Percentiles rank a stretch among this genome's conserved stretches.
phyloP scores from a whole-genome alignment of 2,797 vertebrate species.

The Lepidocolaptes lacrymiger region DNA sequence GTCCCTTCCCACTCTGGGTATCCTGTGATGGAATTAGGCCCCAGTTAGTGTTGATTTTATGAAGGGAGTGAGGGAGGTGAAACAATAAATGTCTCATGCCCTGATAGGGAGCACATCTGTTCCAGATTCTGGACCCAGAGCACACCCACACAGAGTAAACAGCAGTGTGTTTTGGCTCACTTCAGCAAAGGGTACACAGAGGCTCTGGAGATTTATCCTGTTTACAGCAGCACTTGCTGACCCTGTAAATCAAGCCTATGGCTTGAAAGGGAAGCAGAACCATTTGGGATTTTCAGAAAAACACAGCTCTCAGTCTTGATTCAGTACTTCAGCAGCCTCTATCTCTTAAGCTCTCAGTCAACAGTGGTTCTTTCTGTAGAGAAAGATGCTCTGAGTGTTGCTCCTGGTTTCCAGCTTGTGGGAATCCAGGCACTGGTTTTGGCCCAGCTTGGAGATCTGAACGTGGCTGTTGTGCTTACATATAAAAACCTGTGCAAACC shows the following conservation, averaged over 20 bases:
- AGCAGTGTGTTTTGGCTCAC: conserved; percentile 19
- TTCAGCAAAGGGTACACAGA: conserved; percentile 3
- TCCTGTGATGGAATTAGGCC: not conserved
- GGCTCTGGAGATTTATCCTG: conserved; percentile 50
- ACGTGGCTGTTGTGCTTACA: not conserved
- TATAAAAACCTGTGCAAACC: not conserved
- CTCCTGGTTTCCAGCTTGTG: not conserved
- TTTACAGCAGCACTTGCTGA: conserved; percentile 51
- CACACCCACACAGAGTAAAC: not conserved
- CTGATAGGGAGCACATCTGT: not conserved
- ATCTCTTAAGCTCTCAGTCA: conserved; percentile 18
- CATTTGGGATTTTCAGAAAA: conserved; percentile 27
- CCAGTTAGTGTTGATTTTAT: not conserved
- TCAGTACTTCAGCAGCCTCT: not conserved
- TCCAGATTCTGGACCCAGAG: not conserved
- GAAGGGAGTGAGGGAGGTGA: not conserved
- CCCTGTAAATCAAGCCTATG: conserved; percentile 39
- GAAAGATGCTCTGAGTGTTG: not conserved
- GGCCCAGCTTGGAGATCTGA: not conserved
- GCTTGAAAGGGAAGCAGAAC: conserved; percentile 24
- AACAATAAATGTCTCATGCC: not conserved
- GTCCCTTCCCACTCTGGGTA: not conserved
- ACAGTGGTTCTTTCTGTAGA: not conserved
- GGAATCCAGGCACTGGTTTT: not conserved
- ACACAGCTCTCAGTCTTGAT: not conserved